These are phyloP conservation scores for Siphlonurus alternatus DNA, from an alignment of 2,888 invertebrate genomes.

Conservation along the genomic window DNA sequence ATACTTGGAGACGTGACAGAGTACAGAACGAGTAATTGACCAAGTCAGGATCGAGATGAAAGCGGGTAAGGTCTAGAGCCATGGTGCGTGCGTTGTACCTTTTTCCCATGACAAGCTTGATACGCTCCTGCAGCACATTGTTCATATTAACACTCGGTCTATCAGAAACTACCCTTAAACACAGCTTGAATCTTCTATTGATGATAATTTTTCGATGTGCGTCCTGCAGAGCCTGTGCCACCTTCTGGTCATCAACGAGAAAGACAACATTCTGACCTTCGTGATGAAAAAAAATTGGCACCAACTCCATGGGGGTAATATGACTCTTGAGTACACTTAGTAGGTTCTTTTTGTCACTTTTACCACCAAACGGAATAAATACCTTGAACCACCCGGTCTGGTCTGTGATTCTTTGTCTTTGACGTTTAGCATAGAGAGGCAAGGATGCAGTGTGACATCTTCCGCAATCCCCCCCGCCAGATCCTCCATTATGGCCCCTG, in stretches of 20 bases:
- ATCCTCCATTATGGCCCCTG: too few species aligned
- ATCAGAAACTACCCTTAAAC: constrained; percentile 43
- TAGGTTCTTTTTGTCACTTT: constrained; percentile 53
- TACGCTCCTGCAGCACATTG: constrained; percentile 47
- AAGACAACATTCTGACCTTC: constrained; percentile 50
- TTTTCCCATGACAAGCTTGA: constrained; percentile 65
- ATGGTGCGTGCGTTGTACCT: constrained; percentile 56
- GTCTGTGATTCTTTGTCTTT: not conserved
- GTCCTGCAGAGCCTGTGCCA: constrained; percentile 49
- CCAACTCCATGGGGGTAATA: constrained; percentile 46
- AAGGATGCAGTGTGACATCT: not conserved
- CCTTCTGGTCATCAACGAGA: constrained; percentile 56
- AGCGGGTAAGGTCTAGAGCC: constrained; percentile 60
- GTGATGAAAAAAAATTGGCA: constrained; percentile 37
- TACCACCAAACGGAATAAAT: constrained; percentile 47
- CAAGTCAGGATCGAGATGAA: constrained; percentile 53
- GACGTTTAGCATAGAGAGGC: not conserved
- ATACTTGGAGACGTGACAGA: constrained; percentile 50
- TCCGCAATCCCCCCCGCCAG: not conserved
- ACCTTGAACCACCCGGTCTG: not conserved
- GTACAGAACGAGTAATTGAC: constrained; percentile 52
- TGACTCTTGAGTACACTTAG: constrained; percentile 39
- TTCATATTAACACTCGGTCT: constrained; percentile 48
- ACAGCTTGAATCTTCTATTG: constrained; percentile 43
- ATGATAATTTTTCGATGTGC: constrained; percentile 51